phyloP scores from a whole-genome alignment of 2,797 vertebrate genomes.

The Pantherophis vulpinus region DNA sequence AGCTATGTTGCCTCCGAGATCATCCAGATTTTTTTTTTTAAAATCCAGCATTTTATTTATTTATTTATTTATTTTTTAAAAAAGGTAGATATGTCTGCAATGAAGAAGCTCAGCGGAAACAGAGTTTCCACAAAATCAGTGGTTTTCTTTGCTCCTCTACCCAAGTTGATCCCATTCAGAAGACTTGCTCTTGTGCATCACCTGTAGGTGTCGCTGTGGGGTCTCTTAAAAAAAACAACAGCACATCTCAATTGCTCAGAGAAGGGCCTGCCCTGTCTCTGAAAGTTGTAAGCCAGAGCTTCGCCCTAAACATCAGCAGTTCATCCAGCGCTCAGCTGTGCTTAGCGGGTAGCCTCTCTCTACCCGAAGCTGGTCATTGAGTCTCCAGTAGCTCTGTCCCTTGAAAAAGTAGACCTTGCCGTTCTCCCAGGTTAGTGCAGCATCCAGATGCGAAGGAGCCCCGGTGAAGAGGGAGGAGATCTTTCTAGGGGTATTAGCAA shows the following conservation, averaged over 20 bases:
- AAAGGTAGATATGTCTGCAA: not conserved
- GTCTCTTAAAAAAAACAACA: not conserved
- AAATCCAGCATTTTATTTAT: not conserved
- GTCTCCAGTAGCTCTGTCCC: slow-evolving; percentile 81
- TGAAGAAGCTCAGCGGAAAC: not conserved
- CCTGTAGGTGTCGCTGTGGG: slow-evolving; percentile 5
- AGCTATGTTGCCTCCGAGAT: not conserved
- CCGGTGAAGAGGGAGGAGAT: slow-evolving; percentile 78
- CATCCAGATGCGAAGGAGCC: slow-evolving; percentile 73
- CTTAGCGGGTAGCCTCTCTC: slow-evolving; percentile 83
- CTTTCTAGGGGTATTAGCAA: slow-evolving; percentile 78
- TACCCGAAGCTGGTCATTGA: slow-evolving; percentile 75
- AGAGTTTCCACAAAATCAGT: not conserved
- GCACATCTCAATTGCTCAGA: not conserved
- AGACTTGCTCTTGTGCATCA: not conserved
- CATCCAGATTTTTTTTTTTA: not conserved
- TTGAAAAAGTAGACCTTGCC: slow-evolving; percentile 85
- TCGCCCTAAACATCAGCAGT: slow-evolving; percentile 59
- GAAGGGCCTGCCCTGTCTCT: not conserved
- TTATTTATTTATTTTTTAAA: not conserved
- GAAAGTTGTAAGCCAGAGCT: not conserved
- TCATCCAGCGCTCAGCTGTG: slow-evolving; percentile 81
- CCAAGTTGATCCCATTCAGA: not conserved
- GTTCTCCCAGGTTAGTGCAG: slow-evolving; percentile 84
- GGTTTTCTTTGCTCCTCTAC: not conserved